Conservation (phyloP, 2,888 invertebrate genomes). For the Hypomecis atomaria region DNA sequence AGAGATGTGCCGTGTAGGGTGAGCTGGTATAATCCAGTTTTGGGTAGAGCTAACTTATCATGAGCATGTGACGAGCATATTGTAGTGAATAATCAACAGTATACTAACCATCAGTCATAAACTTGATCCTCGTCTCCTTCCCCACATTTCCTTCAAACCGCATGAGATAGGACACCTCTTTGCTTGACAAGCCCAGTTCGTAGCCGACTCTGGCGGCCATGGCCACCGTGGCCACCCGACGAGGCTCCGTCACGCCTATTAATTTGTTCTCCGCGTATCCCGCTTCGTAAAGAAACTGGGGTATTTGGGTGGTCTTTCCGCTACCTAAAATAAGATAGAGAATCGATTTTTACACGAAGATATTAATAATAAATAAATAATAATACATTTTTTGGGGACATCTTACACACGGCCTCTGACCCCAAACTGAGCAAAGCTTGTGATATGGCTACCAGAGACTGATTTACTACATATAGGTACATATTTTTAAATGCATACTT, state of each 20-base stretch:
- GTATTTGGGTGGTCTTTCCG: constrained; percentile 99
- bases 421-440: no score
- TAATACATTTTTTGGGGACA: no score
- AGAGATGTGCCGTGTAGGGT: no score
- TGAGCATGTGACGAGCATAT: no score
- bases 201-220: constrained; percentile 96
- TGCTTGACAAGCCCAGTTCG: constrained; percentile 92
- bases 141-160: constrained; percentile 97
- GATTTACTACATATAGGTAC: no score
- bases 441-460: no score
- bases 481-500: no score
- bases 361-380: no score
- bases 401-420: no score
- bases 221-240: constrained; percentile 98
- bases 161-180: constrained; percentile 95
- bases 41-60: no score
- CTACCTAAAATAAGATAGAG: constrained; percentile 77
- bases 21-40: no score
- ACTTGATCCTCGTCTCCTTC: constrained; percentile 96
- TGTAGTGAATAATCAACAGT: no score
- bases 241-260: constrained; percentile 98
- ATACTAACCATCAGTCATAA: constrained; percentile 89
- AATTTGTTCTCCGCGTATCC: constrained; percentile 93
- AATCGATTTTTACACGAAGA: constrained; percentile 3
- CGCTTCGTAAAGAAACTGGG: constrained; percentile 99